Conservation (phyloP, 2,797 vertebrate species). For the Helarctos malayanus region DNA sequence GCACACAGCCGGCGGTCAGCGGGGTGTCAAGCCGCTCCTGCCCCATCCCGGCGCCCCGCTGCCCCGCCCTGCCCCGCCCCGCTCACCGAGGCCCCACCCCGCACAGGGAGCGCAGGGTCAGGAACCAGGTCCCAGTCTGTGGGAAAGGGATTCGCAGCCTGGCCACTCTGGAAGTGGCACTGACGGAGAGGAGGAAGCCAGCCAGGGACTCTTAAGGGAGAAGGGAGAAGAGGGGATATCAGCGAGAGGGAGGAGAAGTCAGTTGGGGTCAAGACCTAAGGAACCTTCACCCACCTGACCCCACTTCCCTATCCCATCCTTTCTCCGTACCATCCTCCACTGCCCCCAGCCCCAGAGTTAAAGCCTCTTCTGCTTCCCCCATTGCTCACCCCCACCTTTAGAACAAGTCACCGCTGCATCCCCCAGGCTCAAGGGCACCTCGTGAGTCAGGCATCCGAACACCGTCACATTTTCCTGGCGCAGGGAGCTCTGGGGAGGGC, state of each 20-base stretch:
- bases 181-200: constrained; percentile 95
- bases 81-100: constrained; percentile 93
- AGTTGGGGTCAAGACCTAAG: not conserved
- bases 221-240: not conserved
- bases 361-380: not conserved
- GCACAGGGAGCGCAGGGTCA: constrained; percentile 96
- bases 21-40: not conserved
- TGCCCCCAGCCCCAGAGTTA: rapidly evolving
- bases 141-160: constrained; percentile 97
- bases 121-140: constrained; percentile 98
- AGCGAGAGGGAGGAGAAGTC: not conserved
- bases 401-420: constrained; percentile 94
- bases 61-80: rapidly evolving
- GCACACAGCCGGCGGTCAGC: not conserved
- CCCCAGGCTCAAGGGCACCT: constrained; percentile 94
- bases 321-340: not conserved
- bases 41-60: rapidly evolving
- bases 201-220: constrained; percentile 91
- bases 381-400: constrained; percentile 91
- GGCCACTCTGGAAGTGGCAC: constrained; percentile 92
- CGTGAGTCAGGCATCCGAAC: constrained; percentile 97
- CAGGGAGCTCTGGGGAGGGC: constrained; percentile 91
- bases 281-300: not conserved
- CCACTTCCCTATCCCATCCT: not conserved
- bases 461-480: constrained; percentile 96